Conservation (phyloP, 2,113 vertebrate species). For the Pangasianodon gigas region DNA sequence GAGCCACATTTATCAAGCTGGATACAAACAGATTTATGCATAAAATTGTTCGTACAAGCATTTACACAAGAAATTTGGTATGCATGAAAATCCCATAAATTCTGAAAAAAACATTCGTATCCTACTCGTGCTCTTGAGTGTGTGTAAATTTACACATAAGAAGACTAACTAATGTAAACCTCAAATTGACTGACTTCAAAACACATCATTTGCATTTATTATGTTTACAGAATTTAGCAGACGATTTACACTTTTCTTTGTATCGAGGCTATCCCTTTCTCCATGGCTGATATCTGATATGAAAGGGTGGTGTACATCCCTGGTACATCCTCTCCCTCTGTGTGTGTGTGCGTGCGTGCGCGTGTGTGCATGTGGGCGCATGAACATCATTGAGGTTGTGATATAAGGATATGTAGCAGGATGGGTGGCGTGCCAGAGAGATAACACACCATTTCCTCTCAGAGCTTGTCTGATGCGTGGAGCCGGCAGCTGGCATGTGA, state of each 20-base stretch:
- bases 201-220: too few species aligned
- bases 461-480: slow-evolving; percentile 20
- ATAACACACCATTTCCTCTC: slow-evolving; percentile 39
- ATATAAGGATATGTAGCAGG: slow-evolving; percentile 29
- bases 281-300: not conserved
- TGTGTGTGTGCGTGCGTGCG: not conserved
- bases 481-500: slow-evolving; percentile 28
- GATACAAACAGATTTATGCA: too few species aligned
- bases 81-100: too few species aligned
- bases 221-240: too few species aligned
- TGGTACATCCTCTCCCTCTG: not conserved
- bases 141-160: too few species aligned
- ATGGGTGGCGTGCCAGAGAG: slow-evolving; percentile 29
- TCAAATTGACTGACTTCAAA: too few species aligned
- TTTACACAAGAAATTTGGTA: too few species aligned
- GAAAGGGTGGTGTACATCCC: not conserved
- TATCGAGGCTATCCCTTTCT: not conserved
- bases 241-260: not conserved
- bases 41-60: too few species aligned
- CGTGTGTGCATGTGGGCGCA: not conserved
- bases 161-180: too few species aligned
- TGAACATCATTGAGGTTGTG: slow-evolving; percentile 10
- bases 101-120: too few species aligned
- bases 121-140: too few species aligned
- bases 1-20: too few species aligned